phyloP scores from a whole-genome alignment of 1,140 invertebrate genomes.

The Drosophila biarmipes region DNA sequence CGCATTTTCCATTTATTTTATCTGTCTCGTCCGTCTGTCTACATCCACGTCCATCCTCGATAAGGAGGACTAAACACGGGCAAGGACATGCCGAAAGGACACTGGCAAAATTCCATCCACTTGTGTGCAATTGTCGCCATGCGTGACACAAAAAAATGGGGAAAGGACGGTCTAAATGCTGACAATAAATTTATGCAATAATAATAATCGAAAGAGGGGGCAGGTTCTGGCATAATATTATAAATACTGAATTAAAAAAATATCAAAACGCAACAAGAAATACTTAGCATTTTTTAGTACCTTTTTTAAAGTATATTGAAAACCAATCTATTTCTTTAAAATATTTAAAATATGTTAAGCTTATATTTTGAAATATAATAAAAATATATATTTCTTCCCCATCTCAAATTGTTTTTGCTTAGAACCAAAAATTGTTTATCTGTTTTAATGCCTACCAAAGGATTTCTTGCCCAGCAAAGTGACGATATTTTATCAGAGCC shows the following conservation, averaged over 20 bases:
- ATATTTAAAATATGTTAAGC: too few species aligned
- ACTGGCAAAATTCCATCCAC: slow-evolving; percentile 22
- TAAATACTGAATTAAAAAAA: too few species aligned
- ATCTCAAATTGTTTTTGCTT: too few species aligned
- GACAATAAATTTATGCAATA: slow-evolving; percentile 70
- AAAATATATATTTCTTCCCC: too few species aligned
- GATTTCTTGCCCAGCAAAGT: not conserved
- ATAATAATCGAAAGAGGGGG: slow-evolving; percentile 30
- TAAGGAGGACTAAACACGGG: slow-evolving; percentile 40
- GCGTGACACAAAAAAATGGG: slow-evolving; percentile 54
- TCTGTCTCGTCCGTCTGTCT: slow-evolving; percentile 36
- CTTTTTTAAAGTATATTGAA: too few species aligned
- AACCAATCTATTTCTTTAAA: too few species aligned
- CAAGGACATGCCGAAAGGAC: slow-evolving; percentile 35
- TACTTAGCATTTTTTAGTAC: too few species aligned
- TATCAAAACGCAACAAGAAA: too few species aligned
- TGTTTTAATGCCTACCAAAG: too few species aligned
- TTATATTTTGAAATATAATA: too few species aligned
- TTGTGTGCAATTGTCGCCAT: slow-evolving; percentile 39
- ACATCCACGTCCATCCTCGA: not conserved
- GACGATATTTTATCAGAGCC: slow-evolving; percentile 49
- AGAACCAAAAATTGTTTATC: too few species aligned
- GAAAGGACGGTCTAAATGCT: slow-evolving; percentile 14
- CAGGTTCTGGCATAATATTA: not conserved
- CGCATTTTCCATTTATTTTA: slow-evolving; percentile 63